Evolutionary conservation across 2,888 invertebrate species (phyloP).

Genomic region (Nomada goodeniana): DNA sequence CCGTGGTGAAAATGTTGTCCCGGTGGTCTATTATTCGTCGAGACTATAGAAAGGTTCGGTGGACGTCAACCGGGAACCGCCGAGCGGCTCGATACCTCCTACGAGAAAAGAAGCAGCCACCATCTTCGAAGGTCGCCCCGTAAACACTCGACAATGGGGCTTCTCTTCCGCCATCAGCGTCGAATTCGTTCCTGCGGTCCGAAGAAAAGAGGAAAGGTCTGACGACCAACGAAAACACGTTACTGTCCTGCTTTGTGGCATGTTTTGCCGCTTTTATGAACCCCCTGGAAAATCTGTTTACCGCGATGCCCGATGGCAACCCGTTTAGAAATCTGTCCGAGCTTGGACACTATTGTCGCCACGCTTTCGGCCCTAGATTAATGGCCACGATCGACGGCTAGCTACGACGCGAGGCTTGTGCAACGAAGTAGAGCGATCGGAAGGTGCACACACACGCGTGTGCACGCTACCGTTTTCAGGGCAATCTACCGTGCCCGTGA

Average conservation of each 20-base stretch:
- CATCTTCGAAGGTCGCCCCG: slow-evolving; percentile 25
- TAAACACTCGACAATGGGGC: slow-evolving; percentile 47
- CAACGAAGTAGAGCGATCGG: not conserved
- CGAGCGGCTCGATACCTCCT: slow-evolving; percentile 36
- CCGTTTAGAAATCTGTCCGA: not conserved
- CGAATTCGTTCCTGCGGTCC: slow-evolving; percentile 58
- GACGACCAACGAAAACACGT: slow-evolving; percentile 73
- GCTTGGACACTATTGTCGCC: not conserved
- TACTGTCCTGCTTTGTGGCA: slow-evolving; percentile 78
- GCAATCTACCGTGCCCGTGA: not conserved
- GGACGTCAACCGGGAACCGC: slow-evolving; percentile 25
- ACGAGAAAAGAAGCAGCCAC: slow-evolving; percentile 23
- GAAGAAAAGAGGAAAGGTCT: slow-evolving; percentile 50
- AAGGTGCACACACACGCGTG: no score
- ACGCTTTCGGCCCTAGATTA: not conserved
- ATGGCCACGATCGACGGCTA: not conserved
- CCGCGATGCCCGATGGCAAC: not conserved
- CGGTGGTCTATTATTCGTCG: slow-evolving; percentile 73
- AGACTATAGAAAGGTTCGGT: slow-evolving; percentile 12
- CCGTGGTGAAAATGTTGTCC: slow-evolving; percentile 69
- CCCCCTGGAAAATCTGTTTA: slow-evolving; percentile 40
- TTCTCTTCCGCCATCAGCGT: slow-evolving; percentile 7
- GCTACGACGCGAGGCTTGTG: not conserved
- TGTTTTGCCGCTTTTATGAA: slow-evolving; percentile 76
- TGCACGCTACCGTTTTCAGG: not conserved